These are phyloP conservation scores for Pristionchus entomophagus DNA, from an alignment of 2,888 invertebrate species.

Conservation along the genomic window DNA sequence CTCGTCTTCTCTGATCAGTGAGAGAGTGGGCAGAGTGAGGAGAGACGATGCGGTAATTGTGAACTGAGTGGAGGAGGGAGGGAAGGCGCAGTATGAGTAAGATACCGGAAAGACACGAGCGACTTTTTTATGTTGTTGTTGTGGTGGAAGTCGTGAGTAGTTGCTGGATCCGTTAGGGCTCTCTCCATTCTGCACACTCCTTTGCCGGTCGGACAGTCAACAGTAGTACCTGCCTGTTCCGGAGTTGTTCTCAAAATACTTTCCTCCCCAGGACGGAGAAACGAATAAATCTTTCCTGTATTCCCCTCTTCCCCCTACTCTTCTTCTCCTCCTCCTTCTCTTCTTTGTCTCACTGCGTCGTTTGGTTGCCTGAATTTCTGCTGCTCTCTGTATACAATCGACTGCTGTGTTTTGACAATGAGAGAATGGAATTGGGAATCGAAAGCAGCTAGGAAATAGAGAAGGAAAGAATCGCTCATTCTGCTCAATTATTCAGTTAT, in stretches of 20 bases:
- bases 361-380: conserved; percentile 7
- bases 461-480: neutral
- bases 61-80: neutral
- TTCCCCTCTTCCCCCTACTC: neutral
- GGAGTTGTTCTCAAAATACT: neutral
- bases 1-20: neutral
- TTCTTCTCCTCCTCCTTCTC: conserved; percentile 9
- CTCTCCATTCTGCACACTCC: too few species aligned
- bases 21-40: neutral
- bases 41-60: neutral
- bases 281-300: conserved; percentile 12
- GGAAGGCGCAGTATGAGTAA: neutral
- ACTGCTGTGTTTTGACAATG: neutral
- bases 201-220: too few species aligned
- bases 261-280: neutral
- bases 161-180: too few species aligned
- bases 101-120: neutral
- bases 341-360: conserved; percentile 23
- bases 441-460: neutral
- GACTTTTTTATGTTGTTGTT: neutral
- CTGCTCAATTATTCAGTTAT: neutral
- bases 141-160: too few species aligned
- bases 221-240: neutral
- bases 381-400: conserved; percentile 38
- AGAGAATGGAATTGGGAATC: neutral